Evolutionary conservation across 2,888 invertebrate genomes (phyloP), one percentile per base, ranked within the genome.

Genomic region (Lycia hirtaria): DNA sequence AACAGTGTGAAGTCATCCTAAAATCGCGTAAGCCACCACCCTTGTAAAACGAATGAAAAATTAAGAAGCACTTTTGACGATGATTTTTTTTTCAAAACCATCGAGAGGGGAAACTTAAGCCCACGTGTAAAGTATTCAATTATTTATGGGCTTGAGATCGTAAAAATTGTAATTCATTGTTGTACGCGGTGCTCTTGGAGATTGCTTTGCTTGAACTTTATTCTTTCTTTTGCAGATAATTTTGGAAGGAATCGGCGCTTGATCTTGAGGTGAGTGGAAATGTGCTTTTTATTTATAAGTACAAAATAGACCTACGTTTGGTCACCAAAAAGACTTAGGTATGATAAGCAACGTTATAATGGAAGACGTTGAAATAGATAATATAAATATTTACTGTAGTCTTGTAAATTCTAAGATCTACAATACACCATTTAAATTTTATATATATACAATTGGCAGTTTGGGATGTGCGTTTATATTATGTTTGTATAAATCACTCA

Each of bases 21-120:
- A 47, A 62, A 63, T 68, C 68, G 59, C 67, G 61, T 32, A 38
- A 22, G 44, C 44, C 45, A 57, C 53, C 68, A 65, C 44, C 68
- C 68, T 62, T 63, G 47, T 20, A 40, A 37, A 33, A 19, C 32
- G 61, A 65, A 77, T 83, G 67, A 78, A 83, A 78, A 76, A 81
- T 76, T 70, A 76, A 82, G 65, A 71, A 76, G 73, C 78, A 72
- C 72, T 76, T 67, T 70, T 72, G 72, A 68, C 68, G 73, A 75
- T 76, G 68, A 67, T 69, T 67, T 63, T 58, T 67, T 68, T 62
- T 47, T 33, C 47, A 51, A 63, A 49, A 49, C 56, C 47, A 60
- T 62, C 53, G 53, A 24, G 32, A 51, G 41, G 41, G 54, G 43
- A 44, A 50, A 51, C 47, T 57, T 61, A 48, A 43, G 19, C 41